Base-by-base conservation (phyloP, 2,797 vertebrate genomes). In the Taenioides sp. region DNA sequence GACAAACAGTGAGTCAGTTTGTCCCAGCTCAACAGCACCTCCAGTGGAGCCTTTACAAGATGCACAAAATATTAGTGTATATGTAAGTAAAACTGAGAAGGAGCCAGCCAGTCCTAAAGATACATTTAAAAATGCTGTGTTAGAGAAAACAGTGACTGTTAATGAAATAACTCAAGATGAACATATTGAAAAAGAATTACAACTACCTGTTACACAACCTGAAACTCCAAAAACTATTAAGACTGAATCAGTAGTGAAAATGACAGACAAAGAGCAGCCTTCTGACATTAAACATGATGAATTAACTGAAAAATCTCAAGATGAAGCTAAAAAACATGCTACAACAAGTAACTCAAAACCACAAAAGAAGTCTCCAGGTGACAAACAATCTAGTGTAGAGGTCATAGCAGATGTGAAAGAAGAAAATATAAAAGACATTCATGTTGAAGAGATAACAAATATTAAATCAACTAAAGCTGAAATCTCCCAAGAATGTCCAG, bases 111-210 rank as follows among this genome's bases (percentile, higher is more conserved):
- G 3, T 66, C 43, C 79, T 16, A 25, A 76, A 52, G 77, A 67
- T 2, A 76, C 82, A 18, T 17, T 28, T 27, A 25, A 7, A 59
- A 17, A 27, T 25, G 22, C 5, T 23, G 52, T 22, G 20, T 10
- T 16, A 28, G 74, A 55, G 84, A 82, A 89, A 88, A 89, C 71
- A 14, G 76, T 86, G 78, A 76, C 54, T 0, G 57, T 79, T 40
- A 81, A 91, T 73, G 85, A 84, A 73, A 75, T 65, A 60, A 74
- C 73, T 65, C 40, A 70, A 71, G 72, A 78, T 37, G 78, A 86
- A 60, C 27, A 5, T 63, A 58, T 80, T 27, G 60, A 14, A 70
- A 83, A 69, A 71, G 74, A 78, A 31, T 73, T 81, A 40, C 77
- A 80, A 74, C 72, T 27, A 40, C 52, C 75, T 49, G 54, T 31